These are phyloP conservation scores for Sylvilagus bachmani DNA, from an alignment of 2,113 vertebrate species.

Conservation along the genomic window DNA sequence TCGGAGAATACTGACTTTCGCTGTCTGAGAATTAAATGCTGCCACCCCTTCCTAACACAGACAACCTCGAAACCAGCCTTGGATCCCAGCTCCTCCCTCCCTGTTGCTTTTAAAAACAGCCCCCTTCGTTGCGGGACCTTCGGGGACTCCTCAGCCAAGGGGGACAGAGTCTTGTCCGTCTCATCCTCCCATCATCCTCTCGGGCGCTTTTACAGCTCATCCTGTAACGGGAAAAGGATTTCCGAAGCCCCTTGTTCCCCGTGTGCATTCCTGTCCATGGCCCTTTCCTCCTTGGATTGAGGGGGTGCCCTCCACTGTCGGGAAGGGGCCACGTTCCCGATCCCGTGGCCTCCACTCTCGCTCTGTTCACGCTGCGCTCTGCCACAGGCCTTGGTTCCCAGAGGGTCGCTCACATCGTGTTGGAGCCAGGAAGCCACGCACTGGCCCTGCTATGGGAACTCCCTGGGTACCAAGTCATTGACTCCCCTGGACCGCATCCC, in stretches of 20 bases:
- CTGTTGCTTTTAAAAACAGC: neutral
- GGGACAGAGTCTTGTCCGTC: rapidly evolving
- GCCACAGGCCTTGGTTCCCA: neutral
- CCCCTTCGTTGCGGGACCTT: neutral
- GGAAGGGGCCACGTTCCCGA: rapidly evolving
- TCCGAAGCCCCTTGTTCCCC: neutral
- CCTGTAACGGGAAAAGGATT: no score
- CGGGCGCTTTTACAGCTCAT: rapidly evolving
- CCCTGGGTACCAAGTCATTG: neutral
- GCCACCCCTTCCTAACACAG: neutral
- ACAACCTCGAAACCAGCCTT: neutral
- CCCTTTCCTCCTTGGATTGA: neutral
- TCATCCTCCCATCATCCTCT: neutral
- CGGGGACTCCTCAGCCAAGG: rapidly evolving
- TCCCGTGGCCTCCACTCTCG: neutral
- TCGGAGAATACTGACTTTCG: neutral
- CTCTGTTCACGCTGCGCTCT: neutral
- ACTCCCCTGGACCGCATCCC: neutral
- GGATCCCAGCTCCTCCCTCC: neutral
- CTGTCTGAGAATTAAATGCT: neutral
- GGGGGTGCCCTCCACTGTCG: rapidly evolving
- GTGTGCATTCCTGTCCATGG: rapidly evolving
- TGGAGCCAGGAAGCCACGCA: neutral
- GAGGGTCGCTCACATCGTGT: neutral
- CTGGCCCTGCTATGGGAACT: neutral